These are phyloP conservation scores for Anoplius nigerrimus DNA, from an alignment of 2,888 invertebrate genomes.

Conservation along the genomic window DNA sequence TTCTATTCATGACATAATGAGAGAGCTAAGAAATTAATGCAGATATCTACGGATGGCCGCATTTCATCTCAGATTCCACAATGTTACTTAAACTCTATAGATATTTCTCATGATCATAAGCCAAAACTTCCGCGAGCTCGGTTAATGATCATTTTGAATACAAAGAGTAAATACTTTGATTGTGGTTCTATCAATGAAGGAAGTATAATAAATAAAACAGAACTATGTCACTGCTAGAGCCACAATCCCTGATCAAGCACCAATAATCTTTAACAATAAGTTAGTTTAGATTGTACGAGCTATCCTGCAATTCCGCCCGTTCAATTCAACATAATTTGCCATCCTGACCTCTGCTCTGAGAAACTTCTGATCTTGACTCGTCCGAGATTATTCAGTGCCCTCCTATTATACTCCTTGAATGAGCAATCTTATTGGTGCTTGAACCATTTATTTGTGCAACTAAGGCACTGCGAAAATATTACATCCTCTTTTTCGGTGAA, in stretches of 20 bases:
- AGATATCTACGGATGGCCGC: constrained; percentile 65
- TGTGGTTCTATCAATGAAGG: constrained; percentile 54
- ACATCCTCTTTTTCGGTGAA: too few species aligned
- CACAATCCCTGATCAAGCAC: constrained; percentile 59
- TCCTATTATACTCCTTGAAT: not conserved
- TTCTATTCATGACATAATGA: constrained; percentile 45
- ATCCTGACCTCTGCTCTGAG: not conserved
- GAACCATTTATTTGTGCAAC: constrained; percentile 42
- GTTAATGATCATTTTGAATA: constrained; percentile 54
- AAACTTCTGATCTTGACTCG: not conserved
- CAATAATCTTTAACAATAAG: constrained; percentile 39
- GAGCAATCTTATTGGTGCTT: constrained; percentile 52
- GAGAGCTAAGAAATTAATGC: constrained; percentile 56
- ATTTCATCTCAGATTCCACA: constrained; percentile 64
- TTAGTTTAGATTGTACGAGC: not conserved
- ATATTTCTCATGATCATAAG: constrained; percentile 49
- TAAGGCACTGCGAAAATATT: constrained; percentile 57
- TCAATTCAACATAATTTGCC: not conserved
- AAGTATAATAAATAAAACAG: constrained; percentile 53
- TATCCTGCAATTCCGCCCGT: not conserved
- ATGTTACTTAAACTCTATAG: constrained; percentile 41
- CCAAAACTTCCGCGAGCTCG: constrained; percentile 39
- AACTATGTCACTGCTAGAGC: constrained; percentile 51
- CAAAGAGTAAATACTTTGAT: constrained; percentile 36
- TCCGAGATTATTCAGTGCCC: not conserved